Percentiles rank a stretch among this genome's conserved stretches.
These are phyloP conservation scores for Pangasianodon gigas DNA, from an alignment of 2,113 vertebrate species.

Conservation along the genomic window DNA sequence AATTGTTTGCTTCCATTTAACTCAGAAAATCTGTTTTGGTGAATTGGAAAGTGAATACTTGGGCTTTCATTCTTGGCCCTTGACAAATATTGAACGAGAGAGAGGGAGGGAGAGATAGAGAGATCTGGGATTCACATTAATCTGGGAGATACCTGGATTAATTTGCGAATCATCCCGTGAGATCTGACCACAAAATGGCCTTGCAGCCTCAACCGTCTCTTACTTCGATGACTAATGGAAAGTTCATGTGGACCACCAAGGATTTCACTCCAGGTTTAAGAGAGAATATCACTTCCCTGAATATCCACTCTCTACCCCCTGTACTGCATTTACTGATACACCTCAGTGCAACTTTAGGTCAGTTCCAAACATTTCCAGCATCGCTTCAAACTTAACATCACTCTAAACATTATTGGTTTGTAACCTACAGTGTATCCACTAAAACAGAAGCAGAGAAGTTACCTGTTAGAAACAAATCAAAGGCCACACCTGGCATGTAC, in stretches of 20 bases:
- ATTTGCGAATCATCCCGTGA: background rate
- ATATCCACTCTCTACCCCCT: background rate
- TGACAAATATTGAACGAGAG: background rate
- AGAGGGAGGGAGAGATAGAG: background rate
- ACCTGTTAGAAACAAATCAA: background rate
- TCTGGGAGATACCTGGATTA: background rate
- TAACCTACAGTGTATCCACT: background rate
- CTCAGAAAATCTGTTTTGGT: background rate
- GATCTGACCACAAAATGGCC: background rate
- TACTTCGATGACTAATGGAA: background rate
- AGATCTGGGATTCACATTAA: background rate
- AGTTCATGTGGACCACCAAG: background rate
- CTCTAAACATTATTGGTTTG: background rate
- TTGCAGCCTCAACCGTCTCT: background rate
- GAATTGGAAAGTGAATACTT: background rate
- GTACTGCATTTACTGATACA: background rate
- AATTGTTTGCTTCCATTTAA: background rate
- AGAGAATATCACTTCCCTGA: background rate
- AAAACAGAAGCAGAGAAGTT: background rate
- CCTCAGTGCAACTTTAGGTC: background rate
- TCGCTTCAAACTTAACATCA: background rate
- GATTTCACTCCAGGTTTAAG: background rate
- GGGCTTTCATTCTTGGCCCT: background rate
- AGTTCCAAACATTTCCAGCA: background rate
- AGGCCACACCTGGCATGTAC: conserved; percentile 1